These are phyloP conservation scores for Anguilla megastoma DNA, from an alignment of 2,797 vertebrate genomes.

Conservation along the genomic window DNA sequence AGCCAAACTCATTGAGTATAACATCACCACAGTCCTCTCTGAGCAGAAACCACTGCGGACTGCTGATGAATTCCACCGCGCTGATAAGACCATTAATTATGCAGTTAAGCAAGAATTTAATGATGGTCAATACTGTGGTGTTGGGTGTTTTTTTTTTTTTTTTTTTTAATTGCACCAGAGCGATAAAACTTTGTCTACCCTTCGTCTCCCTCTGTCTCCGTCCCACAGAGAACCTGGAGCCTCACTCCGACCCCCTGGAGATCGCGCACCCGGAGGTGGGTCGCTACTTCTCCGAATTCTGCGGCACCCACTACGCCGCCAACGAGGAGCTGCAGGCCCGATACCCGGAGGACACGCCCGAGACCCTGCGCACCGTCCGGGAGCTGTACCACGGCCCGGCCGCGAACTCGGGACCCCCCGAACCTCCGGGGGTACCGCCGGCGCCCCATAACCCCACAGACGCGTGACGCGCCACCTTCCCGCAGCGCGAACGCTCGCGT, in stretches of 20 bases:
- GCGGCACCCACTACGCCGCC: slow-evolving; percentile 80
- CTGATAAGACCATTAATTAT: background rate
- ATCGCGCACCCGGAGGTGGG: slow-evolving; percentile 92
- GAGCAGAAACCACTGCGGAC: background rate
- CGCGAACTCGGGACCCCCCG: slow-evolving; percentile 48
- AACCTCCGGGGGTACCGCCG: slow-evolving; percentile 57
- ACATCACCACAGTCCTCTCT: background rate
- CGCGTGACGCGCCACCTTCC: slow-evolving; percentile 52
- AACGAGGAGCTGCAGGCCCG: slow-evolving; percentile 87
- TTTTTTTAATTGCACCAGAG: too few relatives aligned
- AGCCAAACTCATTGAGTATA: background rate
- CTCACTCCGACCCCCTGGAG: slow-evolving; percentile 84
- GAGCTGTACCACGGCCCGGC: slow-evolving; percentile 78
- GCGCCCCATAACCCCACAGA: slow-evolving; percentile 52
- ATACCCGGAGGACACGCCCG: slow-evolving; percentile 85
- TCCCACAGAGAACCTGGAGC: slow-evolving; percentile 88
- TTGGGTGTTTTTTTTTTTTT: too few relatives aligned
- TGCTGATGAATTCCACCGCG: background rate
- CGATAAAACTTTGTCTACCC: too few relatives aligned
- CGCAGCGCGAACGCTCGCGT: background rate
- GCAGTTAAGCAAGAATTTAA: background rate
- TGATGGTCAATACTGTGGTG: background rate
- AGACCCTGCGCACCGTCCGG: slow-evolving; percentile 75
- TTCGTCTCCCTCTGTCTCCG: slow-evolving; percentile 9
- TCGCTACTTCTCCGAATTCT: slow-evolving; percentile 92